Evolutionary conservation across 2,888 invertebrate genomes (phyloP), one percentile per base, ranked within the genome.

Genomic region (Troides aeacus): DNA sequence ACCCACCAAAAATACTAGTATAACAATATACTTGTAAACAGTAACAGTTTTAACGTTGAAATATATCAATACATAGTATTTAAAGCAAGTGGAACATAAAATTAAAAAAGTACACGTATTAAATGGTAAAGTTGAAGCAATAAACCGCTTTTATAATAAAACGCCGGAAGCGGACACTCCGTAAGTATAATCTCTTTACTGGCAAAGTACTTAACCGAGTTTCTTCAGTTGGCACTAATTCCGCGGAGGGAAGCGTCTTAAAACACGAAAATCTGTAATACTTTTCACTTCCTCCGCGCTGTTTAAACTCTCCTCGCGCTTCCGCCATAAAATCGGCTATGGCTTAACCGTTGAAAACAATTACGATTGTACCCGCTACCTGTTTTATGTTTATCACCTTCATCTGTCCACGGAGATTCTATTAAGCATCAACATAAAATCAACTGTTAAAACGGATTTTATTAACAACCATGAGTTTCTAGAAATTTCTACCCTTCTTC

Each of bases 141-240:
- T 53, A 53, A 53, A n/a, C 53, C 18, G 53, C 4, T 53, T 53
- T 17, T 6, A 53, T 53, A n/a, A 53, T n/a, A 53, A 53, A 53
- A 53, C 17, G 59, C 10, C 24, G 42, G 18, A 18, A 59, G 15
- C 58, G 64, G 21, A 56, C 64, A 30, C 60, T 4, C n/a, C 30
- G 18, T 24, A 39, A 53, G 23, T 23, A 61, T 66, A 66, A 62
- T 66, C 53, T 60, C 23, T 30, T 66, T 66, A 50, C 12, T 56
- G 60, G 62, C 62, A 23, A 62, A 62, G 46, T 46, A 62, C 46
- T 46, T 36, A 62, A 62, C 23, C 62, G 62, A 56, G 61, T 66
- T 66, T 62, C 66, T 66, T 66, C 61, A 62, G 61, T 36, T 42
- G 39, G 56, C 39, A 61, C 53, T 61, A 62, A 61, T 66, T 53